phyloP scores from a whole-genome alignment of 2,888 invertebrate genomes.

The Campaea margaritaria region DNA sequence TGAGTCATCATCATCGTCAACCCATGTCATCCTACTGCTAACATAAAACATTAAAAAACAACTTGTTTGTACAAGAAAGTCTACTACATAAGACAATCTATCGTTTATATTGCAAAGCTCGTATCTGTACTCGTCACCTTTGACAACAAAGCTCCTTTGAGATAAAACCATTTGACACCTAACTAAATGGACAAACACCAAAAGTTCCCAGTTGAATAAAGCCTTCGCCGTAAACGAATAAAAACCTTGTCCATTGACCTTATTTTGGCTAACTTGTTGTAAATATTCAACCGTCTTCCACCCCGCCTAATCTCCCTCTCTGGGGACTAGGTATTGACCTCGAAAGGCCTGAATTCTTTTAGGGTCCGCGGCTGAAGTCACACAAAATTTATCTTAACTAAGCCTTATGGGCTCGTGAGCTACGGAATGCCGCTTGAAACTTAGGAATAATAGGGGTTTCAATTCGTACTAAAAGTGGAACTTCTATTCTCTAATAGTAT shows the following conservation, averaged over 20 bases:
- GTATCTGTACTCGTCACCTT: too few species aligned
- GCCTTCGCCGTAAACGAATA: conserved; percentile 8
- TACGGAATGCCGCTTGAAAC: too few species aligned
- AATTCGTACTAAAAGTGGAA: too few species aligned
- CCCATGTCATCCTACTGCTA: too few species aligned
- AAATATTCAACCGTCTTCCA: conserved; percentile 2
- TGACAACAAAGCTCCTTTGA: not conserved
- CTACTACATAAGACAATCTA: too few species aligned
- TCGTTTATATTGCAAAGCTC: too few species aligned
- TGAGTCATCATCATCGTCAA: too few species aligned
- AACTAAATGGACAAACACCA: not conserved
- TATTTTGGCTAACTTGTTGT: conserved; percentile 7
- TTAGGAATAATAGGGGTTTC: too few species aligned
- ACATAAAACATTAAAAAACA: too few species aligned
- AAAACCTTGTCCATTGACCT: conserved; percentile 13
- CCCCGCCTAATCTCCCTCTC: conserved; percentile 14
- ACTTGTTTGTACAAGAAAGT: too few species aligned
- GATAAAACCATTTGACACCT: not conserved
- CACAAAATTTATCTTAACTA: conserved; percentile 18
- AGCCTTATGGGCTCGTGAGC: conserved; percentile 4
- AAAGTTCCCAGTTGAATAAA: not conserved
- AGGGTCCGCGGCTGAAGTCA: conserved; percentile 7
- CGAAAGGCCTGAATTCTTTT: conserved; percentile 24
- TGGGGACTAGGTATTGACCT: conserved; percentile 11
- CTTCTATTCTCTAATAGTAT: too few species aligned